Base-by-base conservation (phyloP, 2,113 vertebrate genomes). In the Mixornis gularis region DNA sequence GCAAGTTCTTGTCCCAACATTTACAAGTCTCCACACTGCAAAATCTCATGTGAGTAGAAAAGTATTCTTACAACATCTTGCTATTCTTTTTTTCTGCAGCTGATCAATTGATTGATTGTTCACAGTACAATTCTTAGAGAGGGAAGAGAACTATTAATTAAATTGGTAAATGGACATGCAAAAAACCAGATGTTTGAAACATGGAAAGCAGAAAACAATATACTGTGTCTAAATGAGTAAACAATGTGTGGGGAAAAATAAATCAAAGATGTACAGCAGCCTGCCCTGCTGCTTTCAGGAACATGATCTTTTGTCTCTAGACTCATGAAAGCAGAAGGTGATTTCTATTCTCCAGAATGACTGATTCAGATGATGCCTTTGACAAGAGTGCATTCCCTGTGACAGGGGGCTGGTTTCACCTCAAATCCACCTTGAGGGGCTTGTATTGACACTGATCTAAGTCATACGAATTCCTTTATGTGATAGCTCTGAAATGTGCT, bases 301-400 rank as follows among this genome's bases (percentile, higher is more conserved):
- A 17, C 41, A 1, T 19, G 25, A 38, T 41, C 93, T 65, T 85
- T 95, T 89, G 88, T 94, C 58, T 79, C 32, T 77, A 62, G 79
- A 79, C 34, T 84, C 92, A 95, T 76, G 70, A 93, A 95, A 44
- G 49, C 89, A 90, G 92, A 88, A 96, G 48, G 66, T 62, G 49
- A 87, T 72, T 92, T 80, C 72, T 79, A 17, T 88, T 95, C 77
- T 88, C 62, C 53, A 76, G 79, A 93, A 43, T 16, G 86, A 95
- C n/a, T 94, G 90, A 74, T 49, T 93, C 88, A 81, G 83, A 95
- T 74, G 88, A 86, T 78, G 80, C 65, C 83, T 91, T 79, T 84
- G 58, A 69, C 44, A 83, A 52, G 62, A 68, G 10, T 19, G 44
- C 53, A 84, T 68, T 93, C 78, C 85, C 32, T 20, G 2, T 34